phyloP scores from a whole-genome alignment of 2,797 vertebrate species.

The Channa striata region DNA sequence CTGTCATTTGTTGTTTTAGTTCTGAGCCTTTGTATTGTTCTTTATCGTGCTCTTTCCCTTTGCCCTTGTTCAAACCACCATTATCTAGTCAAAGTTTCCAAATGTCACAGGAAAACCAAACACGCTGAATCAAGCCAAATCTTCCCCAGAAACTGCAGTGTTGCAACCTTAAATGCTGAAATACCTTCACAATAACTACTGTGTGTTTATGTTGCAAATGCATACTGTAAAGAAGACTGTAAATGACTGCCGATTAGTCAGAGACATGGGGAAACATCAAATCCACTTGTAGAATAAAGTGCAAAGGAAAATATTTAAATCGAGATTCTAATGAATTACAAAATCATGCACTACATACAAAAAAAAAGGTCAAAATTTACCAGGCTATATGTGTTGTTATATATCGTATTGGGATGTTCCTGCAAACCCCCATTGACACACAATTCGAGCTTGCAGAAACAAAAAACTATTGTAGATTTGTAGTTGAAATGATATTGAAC shows the following conservation, averaged over 20 bases:
- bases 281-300: not conserved
- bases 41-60: constrained; percentile 29
- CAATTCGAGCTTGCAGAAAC: not conserved
- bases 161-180: constrained; percentile 32
- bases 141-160: constrained; percentile 16
- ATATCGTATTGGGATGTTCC: too few species aligned
- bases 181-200: not conserved
- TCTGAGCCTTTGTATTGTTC: constrained; percentile 48
- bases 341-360: not conserved
- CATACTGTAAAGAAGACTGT: too few species aligned
- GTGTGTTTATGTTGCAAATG: not conserved
- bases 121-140: constrained; percentile 57
- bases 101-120: constrained; percentile 47
- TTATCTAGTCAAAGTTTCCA: constrained; percentile 42
- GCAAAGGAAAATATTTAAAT: not conserved
- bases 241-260: too few species aligned
- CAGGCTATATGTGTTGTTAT: too few species aligned
- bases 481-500: not conserved
- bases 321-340: not conserved
- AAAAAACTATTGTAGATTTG: not conserved
- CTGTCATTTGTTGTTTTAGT: constrained; percentile 50
- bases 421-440: too few species aligned
- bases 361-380: not conserved
- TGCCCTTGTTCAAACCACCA: constrained; percentile 27
- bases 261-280: not conserved